Evolutionary conservation across 1,140 invertebrate species (phyloP).

Genomic region (Mamestra configurata): DNA sequence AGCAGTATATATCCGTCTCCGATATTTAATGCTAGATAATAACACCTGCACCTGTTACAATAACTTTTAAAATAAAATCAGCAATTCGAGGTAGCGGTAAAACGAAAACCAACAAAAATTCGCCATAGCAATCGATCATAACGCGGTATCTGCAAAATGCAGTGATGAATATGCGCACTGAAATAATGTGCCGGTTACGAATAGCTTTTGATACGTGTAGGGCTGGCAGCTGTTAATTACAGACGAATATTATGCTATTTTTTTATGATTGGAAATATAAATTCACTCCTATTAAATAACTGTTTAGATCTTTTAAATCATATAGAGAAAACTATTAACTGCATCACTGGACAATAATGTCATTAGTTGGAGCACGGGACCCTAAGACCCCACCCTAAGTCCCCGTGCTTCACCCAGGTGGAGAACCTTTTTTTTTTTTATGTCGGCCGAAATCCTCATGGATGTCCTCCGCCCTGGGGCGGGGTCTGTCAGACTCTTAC

Average conservation of each 20-base stretch:
- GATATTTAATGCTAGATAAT: background rate
- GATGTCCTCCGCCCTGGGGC: too few species aligned
- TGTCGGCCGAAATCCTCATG: too few species aligned
- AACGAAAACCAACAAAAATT: slow-evolving; percentile 47
- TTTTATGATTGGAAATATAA: background rate
- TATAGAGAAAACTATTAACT: too few species aligned
- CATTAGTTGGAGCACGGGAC: too few species aligned
- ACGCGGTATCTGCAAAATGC: slow-evolving; percentile 41
- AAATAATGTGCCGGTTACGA: slow-evolving; percentile 47
- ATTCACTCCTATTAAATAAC: too few species aligned
- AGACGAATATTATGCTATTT: background rate
- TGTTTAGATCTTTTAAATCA: too few species aligned
- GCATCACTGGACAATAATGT: too few species aligned
- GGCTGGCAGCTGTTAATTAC: slow-evolving; percentile 11
- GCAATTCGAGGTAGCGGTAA: slow-evolving; percentile 26
- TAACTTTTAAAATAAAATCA: slow-evolving; percentile 11
- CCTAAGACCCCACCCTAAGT: too few species aligned
- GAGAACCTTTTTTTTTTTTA: too few species aligned
- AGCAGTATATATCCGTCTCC: background rate
- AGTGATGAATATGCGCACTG: slow-evolving; percentile 46
- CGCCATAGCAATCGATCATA: slow-evolving; percentile 36
- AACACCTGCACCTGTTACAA: background rate
- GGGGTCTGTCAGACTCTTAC: too few species aligned
- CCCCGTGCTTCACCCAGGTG: too few species aligned
- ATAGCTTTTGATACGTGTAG: slow-evolving; percentile 33